These are phyloP conservation scores for Drosophila stalkeri DNA, from an alignment of 2,888 invertebrate species.

Conservation along the genomic window DNA sequence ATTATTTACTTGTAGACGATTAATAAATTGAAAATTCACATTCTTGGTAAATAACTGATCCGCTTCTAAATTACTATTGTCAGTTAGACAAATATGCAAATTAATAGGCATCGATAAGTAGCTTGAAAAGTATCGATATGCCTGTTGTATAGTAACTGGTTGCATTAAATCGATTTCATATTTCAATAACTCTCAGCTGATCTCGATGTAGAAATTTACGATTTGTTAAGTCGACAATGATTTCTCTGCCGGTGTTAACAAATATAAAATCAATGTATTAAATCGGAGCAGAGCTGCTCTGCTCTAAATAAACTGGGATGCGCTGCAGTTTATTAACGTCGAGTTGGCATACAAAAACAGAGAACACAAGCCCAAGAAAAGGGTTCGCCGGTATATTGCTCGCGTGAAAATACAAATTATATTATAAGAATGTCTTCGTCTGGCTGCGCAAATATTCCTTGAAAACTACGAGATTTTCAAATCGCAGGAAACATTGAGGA, in stretches of 20 bases:
- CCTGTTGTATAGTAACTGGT: background rate
- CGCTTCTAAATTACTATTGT: background rate
- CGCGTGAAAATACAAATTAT: no score
- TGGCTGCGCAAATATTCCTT: no score
- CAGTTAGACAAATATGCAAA: background rate
- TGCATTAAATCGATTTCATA: background rate
- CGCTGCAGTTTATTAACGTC: no score
- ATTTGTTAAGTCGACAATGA: background rate
- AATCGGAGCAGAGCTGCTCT: no score
- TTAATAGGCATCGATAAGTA: background rate
- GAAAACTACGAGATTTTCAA: no score
- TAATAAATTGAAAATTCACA: slow-evolving; percentile 72
- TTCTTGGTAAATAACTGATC: slow-evolving; percentile 1
- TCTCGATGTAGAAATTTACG: background rate
- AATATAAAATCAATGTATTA: background rate
- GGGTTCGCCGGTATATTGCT: no score
- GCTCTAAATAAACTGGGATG: no score
- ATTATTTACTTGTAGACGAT: slow-evolving; percentile 54
- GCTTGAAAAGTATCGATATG: slow-evolving; percentile 17
- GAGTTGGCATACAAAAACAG: no score
- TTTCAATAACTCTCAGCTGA: background rate
- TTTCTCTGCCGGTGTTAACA: background rate
- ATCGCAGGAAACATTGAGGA: no score
- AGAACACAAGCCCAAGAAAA: no score
- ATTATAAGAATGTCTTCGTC: no score